Evolutionary conservation across 2,888 invertebrate genomes (phyloP).

Genomic region (Deroplatys truncata): DNA sequence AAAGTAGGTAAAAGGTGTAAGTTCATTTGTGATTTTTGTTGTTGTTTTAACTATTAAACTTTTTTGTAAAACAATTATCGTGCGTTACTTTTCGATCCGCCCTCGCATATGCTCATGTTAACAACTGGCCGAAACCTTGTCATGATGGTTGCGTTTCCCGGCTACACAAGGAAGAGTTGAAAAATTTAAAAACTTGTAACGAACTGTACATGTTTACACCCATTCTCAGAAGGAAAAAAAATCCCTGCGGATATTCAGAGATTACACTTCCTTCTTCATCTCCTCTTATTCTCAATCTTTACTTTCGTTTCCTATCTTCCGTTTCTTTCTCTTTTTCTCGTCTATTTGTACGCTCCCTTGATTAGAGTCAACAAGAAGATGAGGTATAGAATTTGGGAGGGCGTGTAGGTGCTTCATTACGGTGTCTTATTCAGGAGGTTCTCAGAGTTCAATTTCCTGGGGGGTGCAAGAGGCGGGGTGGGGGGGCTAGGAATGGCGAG

Average conservation of each 20-base stretch:
- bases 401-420: slow-evolving; percentile 26
- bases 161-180: too few relatives aligned
- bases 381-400: slow-evolving; percentile 28
- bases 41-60: too few relatives aligned
- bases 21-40: too few relatives aligned
- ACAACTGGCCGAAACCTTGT: too few relatives aligned
- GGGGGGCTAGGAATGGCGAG: too few relatives aligned
- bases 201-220: too few relatives aligned
- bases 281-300: background rate
- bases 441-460: slow-evolving; percentile 25
- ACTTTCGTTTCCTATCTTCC: background rate
- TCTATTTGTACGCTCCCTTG: slow-evolving; percentile 27
- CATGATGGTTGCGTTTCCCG: too few relatives aligned
- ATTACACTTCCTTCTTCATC: background rate
- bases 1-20: too few relatives aligned
- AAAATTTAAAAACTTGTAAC: too few relatives aligned
- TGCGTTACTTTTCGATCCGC: too few relatives aligned
- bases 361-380: slow-evolving; percentile 31
- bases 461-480: background rate
- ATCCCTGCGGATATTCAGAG: background rate
- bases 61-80: too few relatives aligned
- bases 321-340: background rate
- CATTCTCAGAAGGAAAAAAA: background rate
- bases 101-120: too few relatives aligned
- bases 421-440: slow-evolving; percentile 26